These are phyloP conservation scores for Orientallactaga bullata DNA, from an alignment of 2,113 vertebrate genomes.

Conservation along the genomic window DNA sequence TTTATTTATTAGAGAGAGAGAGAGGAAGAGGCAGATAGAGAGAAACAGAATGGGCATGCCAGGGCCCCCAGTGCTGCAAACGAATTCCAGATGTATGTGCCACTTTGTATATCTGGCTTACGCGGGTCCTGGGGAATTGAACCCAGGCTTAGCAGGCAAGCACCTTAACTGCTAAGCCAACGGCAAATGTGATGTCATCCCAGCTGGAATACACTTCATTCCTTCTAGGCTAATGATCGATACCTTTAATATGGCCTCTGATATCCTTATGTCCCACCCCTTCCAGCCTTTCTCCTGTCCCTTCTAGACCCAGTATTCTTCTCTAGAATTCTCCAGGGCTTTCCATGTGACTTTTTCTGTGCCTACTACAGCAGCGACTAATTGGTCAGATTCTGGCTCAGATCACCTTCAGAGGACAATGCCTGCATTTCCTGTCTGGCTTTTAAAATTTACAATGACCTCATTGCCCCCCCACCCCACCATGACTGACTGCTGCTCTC, in stretches of 20 bases:
- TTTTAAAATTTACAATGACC: constrained; percentile 14
- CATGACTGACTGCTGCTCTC: no score
- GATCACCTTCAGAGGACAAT: background rate
- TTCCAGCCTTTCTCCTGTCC: background rate
- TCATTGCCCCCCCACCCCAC: no score
- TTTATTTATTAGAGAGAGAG: no score
- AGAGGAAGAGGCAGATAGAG: no score
- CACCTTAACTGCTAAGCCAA: background rate
- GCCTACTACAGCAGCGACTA: background rate
- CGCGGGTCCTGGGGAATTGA: no score
- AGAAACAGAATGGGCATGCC: no score
- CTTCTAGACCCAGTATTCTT: background rate
- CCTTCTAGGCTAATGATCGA: background rate
- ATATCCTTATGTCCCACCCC: background rate
- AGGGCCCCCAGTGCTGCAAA: no score
- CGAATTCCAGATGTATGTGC: no score
- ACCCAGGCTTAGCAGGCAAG: no score
- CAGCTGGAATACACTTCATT: background rate
- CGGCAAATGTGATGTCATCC: background rate
- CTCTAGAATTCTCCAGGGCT: background rate
- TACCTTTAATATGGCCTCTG: background rate
- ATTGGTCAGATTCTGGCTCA: background rate
- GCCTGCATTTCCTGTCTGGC: background rate
- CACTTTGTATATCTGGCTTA: no score
- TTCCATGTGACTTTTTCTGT: background rate